Base-by-base conservation (phyloP, 2,888 invertebrate species). In the Nudaria mundana region DNA sequence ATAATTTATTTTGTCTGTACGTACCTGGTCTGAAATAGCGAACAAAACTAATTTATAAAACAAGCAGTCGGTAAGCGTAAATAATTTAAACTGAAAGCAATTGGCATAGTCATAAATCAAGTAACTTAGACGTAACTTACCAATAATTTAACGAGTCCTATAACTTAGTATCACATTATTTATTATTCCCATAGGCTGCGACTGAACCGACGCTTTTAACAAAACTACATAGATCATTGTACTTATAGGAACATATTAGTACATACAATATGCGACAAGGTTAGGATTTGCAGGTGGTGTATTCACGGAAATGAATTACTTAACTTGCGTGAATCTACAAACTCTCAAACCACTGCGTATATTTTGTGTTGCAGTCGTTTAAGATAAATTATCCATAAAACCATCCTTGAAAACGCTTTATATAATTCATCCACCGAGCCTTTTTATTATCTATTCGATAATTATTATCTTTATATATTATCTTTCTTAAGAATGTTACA, bases 121-220 rank as follows among this genome's bases (percentile, higher is more conserved):
- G 55, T 57, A 65, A 70, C 61, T 70, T 67, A 55, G 64, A 68
- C 71, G 61, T 66, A n/a, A 68, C 68, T 72, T 71, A 71, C 63
- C 67, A 68, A 68, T 69, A 68, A 67, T 69, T 69, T 70, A 67
- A 70, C 68, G 59, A 66, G 65, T 66, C 60, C n/a, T 44, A 64
- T 71, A 67, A 68, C 61, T 68, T 68, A 68, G 56, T 63, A 64
- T 60, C 58, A 66, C 64, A 65, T 67, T 70, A 67, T n/a, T n/a
- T n/a, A n/a, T 65, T 68, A 66, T 70, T 64, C 70, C 63, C 64
- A 61, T 52, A 42, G 53, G 58, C 46, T 56, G 52, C 52, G 52
- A 49, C 56, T 44, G 39, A 49, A 42, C 31, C 28, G n/a, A 32
- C 32, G 10, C 14, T 24, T 14, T n/a, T n/a, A n/a, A n/a, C n/a